These are phyloP conservation scores for Ceratosolen solmsi DNA, from an alignment of 1,140 invertebrate genomes.

Conservation along the genomic window DNA sequence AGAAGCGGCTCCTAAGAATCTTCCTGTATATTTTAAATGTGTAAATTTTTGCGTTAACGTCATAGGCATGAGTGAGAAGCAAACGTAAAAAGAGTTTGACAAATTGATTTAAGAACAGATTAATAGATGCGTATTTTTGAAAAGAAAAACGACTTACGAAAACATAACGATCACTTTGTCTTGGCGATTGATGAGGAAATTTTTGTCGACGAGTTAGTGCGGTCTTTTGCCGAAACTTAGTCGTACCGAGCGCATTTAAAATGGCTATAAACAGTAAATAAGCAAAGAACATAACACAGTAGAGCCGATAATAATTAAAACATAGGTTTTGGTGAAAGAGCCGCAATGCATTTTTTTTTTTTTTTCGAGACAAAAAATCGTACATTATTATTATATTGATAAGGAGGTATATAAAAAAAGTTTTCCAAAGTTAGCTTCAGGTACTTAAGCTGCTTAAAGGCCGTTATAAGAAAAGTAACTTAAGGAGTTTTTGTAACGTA, in stretches of 20 bases:
- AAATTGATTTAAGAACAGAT: constrained; percentile 36
- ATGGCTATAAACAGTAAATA: constrained; percentile 39
- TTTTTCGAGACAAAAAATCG: constrained; percentile 38
- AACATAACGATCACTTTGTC: constrained; percentile 19
- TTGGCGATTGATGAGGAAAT: constrained; percentile 13
- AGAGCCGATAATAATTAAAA: not conserved
- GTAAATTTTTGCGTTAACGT: constrained; percentile 50
- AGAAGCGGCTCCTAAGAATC: constrained; percentile 45
- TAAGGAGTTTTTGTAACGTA: constrained; percentile 71
- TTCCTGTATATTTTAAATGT: constrained; percentile 51
- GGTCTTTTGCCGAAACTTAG: constrained; percentile 67
- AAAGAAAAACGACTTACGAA: constrained; percentile 46
- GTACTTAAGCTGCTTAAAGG: constrained; percentile 72
- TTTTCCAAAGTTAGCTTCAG: constrained; percentile 70
- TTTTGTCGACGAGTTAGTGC: constrained; percentile 47
- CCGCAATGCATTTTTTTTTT: constrained; percentile 49
- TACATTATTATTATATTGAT: constrained; percentile 33
- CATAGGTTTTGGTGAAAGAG: constrained; percentile 49
- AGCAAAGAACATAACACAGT: not conserved
- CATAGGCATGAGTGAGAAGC: constrained; percentile 33
- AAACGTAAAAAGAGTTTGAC: constrained; percentile 35
- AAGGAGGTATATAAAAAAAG: constrained; percentile 53
- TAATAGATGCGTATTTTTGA: constrained; percentile 50
- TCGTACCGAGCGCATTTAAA: constrained; percentile 74
- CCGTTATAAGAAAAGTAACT: constrained; percentile 65